A percentile compares a stretch with the other conserved stretches of the same genome.
Conservation (phyloP, 2,113 vertebrate genomes). For the Smithornis capensis region DNA sequence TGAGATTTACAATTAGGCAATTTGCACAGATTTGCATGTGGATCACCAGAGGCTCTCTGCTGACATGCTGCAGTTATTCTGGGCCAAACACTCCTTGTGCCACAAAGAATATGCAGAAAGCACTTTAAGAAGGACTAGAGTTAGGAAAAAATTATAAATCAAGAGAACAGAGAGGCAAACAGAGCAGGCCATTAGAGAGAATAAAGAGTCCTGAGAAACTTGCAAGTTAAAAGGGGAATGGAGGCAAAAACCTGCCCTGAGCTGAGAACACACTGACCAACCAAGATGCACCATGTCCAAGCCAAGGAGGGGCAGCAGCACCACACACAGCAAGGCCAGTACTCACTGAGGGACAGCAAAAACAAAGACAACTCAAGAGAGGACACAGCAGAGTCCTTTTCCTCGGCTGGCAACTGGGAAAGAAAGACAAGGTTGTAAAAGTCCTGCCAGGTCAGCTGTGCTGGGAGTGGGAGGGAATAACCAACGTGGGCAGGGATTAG, state of each 20-base stretch:
- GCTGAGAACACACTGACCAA: background rate
- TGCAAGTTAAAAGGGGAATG: background rate
- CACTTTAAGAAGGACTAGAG: background rate
- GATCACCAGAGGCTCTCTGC: background rate
- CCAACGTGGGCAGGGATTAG: background rate
- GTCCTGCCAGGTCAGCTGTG: background rate
- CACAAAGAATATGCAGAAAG: background rate
- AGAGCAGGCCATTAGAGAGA: background rate
- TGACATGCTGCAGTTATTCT: background rate
- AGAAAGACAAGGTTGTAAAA: constrained; percentile 27
- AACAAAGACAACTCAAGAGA: constrained; percentile 30
- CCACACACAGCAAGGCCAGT: background rate
- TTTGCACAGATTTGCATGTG: background rate
- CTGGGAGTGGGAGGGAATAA: background rate
- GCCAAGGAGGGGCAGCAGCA: constrained; percentile 6
- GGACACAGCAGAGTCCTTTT: constrained; percentile 62
- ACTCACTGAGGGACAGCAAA: constrained; percentile 59
- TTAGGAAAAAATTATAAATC: background rate
- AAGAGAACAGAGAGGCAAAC: background rate
- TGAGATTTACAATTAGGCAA: background rate
- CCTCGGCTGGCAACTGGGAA: constrained; percentile 26
- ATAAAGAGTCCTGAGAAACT: background rate
- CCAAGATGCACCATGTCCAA: background rate
- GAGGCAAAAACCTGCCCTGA: background rate
- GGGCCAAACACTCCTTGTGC: background rate